Evolutionary conservation across 1,140 invertebrate genomes (phyloP).

Genomic region (Dinoponera quadriceps): DNA sequence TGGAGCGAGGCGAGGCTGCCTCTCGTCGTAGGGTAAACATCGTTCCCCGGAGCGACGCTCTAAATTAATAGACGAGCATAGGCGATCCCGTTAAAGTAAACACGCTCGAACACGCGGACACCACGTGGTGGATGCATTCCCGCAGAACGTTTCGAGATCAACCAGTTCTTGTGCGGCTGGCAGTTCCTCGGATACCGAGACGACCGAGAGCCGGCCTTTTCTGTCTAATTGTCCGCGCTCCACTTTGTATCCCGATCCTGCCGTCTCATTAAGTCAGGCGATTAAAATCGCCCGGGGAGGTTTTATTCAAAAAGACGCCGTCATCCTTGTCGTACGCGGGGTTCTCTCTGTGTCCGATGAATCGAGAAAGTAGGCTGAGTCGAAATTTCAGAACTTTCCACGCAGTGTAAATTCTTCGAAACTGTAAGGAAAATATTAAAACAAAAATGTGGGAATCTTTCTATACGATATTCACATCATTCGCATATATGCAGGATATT

Average conservation of each 20-base stretch:
- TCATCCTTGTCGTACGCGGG: neutral
- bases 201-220: constrained; percentile 71
- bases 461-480: too few relatives aligned
- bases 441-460: too few relatives aligned
- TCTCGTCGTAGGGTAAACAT: constrained; percentile 1
- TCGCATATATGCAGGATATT: too few relatives aligned
- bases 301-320: neutral
- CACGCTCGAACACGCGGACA: constrained; percentile 57
- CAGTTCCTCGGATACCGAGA: constrained; percentile 65
- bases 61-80: constrained; percentile 46
- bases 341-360: neutral
- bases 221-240: constrained; percentile 78
- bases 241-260: constrained; percentile 70
- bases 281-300: constrained; percentile 38
- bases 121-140: constrained; percentile 62
- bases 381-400: neutral
- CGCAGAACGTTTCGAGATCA: constrained; percentile 78
- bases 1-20: constrained; percentile 31
- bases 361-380: neutral
- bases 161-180: constrained; percentile 64
- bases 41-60: neutral
- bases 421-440: too few relatives aligned
- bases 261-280: constrained; percentile 57
- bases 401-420: too few relatives aligned
- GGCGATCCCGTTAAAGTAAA: constrained; percentile 6